Conservation (phyloP, 2,797 vertebrate species). For the Helarctos malayanus region DNA sequence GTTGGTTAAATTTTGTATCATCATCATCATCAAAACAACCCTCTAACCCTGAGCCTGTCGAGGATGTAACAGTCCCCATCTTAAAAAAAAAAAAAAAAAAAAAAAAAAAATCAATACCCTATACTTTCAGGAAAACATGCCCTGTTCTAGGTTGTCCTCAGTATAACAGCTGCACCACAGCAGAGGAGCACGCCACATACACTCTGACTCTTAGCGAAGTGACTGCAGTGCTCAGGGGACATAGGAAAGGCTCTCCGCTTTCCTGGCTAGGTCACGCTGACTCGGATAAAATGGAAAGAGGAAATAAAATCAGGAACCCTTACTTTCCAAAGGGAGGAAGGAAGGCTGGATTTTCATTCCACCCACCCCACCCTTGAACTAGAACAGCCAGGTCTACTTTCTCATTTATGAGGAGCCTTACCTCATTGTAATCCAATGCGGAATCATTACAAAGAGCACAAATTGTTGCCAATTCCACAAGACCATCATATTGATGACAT, state of each 20-base stretch:
- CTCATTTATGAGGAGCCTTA: conserved; percentile 83
- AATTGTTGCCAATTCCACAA: conserved; percentile 97
- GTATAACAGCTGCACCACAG: neutral
- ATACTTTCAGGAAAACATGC: neutral
- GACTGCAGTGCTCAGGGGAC: neutral
- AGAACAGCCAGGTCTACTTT: neutral
- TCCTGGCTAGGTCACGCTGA: neutral
- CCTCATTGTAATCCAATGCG: conserved; percentile 98
- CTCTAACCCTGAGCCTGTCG: neutral
- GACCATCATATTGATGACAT: conserved; percentile 93
- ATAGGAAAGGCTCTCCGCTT: neutral
- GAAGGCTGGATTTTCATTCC: conserved; percentile 23
- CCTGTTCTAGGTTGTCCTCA: neutral
- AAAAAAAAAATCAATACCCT: neutral
- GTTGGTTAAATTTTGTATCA: neutral
- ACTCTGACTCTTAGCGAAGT: neutral
- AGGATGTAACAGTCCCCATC: neutral
- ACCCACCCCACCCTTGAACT: neutral
- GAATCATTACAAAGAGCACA: conserved; percentile 99
- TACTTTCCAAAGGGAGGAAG: conserved; percentile 56
- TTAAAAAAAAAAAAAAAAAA: neutral
- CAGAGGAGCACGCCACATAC: neutral
- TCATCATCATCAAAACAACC: neutral
- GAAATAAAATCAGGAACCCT: conserved; percentile 57
- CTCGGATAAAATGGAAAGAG: neutral